Percentiles rank a stretch among this genome's conserved stretches.
Conservation (phyloP, 2,888 invertebrate species). For the Polyommatus icarus region DNA sequence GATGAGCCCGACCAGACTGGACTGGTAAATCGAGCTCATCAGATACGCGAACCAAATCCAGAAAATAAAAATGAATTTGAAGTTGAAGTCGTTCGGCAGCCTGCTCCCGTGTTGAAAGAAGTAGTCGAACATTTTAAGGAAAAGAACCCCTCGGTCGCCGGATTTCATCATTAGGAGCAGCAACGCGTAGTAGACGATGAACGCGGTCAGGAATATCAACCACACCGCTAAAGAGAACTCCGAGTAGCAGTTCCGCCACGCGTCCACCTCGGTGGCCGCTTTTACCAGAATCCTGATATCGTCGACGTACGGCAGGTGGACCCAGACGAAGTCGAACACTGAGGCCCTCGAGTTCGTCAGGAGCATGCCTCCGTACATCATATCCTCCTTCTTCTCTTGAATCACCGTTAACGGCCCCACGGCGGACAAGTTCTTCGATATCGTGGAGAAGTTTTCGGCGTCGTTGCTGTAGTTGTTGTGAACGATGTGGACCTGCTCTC, state of each 20-base stretch:
- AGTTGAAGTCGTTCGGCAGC: slow-evolving; percentile 40
- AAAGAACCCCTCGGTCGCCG: slow-evolving; percentile 45
- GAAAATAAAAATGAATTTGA: slow-evolving; percentile 46
- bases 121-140: slow-evolving; percentile 48
- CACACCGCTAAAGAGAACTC: slow-evolving; percentile 51
- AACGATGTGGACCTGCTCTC: slow-evolving; percentile 50
- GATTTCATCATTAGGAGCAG: slow-evolving; percentile 42
- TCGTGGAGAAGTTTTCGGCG: slow-evolving; percentile 41
- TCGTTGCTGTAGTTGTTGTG: slow-evolving; percentile 46
- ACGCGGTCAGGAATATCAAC: slow-evolving; percentile 46
- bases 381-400: slow-evolving; percentile 38
- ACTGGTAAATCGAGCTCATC: slow-evolving; percentile 51
- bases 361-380: slow-evolving; percentile 45
- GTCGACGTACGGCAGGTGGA: slow-evolving; percentile 51
- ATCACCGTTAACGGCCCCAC: slow-evolving; percentile 44
- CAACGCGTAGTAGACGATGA: slow-evolving; percentile 45
- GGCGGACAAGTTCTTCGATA: slow-evolving; percentile 44
- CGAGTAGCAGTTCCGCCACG: slow-evolving; percentile 51
- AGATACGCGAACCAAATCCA: slow-evolving; percentile 58
- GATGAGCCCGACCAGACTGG: slow-evolving; percentile 51
- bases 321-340: slow-evolving; percentile 49
- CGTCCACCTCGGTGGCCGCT: slow-evolving; percentile 44
- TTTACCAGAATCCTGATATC: slow-evolving; percentile 52
- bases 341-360: slow-evolving; percentile 44
- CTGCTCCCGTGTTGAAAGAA: slow-evolving; percentile 47